phyloP scores from a whole-genome alignment of 2,797 vertebrate species.

The Acanthornis magna region DNA sequence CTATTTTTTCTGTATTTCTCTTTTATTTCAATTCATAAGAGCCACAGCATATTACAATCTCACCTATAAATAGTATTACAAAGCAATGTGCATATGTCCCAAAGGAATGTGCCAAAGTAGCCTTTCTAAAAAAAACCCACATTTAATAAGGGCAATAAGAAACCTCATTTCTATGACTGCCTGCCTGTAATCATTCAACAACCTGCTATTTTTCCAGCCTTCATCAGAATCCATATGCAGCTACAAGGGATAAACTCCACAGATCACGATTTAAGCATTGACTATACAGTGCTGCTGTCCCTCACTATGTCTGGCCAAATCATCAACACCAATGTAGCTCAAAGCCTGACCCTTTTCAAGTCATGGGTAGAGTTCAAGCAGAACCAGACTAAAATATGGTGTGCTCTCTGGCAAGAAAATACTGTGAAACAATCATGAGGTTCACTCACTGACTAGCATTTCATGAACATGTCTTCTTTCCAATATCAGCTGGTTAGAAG shows the following conservation, averaged over 20 bases:
- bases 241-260: not conserved
- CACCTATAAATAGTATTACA: not conserved
- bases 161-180: not conserved
- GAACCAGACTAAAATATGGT: not conserved
- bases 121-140: not conserved
- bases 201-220: not conserved
- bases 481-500: not conserved
- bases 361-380: not conserved
- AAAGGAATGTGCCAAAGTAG: not conserved
- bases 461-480: not conserved
- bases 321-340: not conserved
- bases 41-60: not conserved
- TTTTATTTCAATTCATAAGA: not conserved
- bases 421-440: not conserved
- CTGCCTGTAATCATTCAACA: not conserved
- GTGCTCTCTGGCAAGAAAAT: not conserved
- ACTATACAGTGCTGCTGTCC: not conserved
- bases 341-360: not conserved
- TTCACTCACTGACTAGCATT: not conserved
- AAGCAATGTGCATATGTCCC: not conserved
- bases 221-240: not conserved
- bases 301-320: not conserved
- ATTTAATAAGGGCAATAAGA: not conserved
- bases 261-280: not conserved
- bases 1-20: not conserved